Evolutionary conservation across 30 jellyfish, hydroid and myxozoan species (phyloP), one percentile per base, ranked within the genome.

Genomic region (Catostylus mosaicus): DNA sequence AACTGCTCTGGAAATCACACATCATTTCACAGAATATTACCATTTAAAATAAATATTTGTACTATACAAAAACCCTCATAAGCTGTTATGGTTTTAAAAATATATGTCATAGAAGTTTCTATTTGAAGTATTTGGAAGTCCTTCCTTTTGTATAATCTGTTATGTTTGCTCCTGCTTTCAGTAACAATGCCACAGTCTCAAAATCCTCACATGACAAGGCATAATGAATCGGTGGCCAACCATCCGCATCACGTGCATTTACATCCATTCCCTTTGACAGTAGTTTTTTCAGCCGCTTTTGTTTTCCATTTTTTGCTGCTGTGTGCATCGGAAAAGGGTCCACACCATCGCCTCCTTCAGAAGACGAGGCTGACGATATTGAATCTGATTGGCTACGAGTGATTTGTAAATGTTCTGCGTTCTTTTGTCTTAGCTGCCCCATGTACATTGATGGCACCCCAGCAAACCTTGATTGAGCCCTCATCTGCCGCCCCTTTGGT

Each of bases 141-240:
- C 90, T 75, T 40, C 84, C 97, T 35, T 79, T 88, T 7, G 97
- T 56, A 29, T 88, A 88, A 62, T 88, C 82, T 29, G 83, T 54
- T 18, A 88, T 78, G 38, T 73, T 77, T 30, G 97, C 97, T 2
- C 97, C 97, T 22, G 80, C 88, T 10, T 79, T 73, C 61, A 88
- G 36, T 48, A 88, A 47, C 35, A 50, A 43, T 29, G 97, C 97
- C 6, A 88, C 97, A 52, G 88, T 69, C 50, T 78, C 90, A 54
- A 88, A 88, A 32, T 88, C 88, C 31, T 93, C 97, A 3, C 69
- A 78, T 24, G 84, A 31, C 4, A 88, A 50, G 10, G 97, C 97
- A 31, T 88, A 80, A 43, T 88, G 97, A 47, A 88, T 75, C n/a
- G 97, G 97, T 8, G 97, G 97, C 97, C 97, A 88, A 23, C 93